Base-by-base conservation (phyloP, 2,113 vertebrate genomes). In the Sardina pilchardus region DNA sequence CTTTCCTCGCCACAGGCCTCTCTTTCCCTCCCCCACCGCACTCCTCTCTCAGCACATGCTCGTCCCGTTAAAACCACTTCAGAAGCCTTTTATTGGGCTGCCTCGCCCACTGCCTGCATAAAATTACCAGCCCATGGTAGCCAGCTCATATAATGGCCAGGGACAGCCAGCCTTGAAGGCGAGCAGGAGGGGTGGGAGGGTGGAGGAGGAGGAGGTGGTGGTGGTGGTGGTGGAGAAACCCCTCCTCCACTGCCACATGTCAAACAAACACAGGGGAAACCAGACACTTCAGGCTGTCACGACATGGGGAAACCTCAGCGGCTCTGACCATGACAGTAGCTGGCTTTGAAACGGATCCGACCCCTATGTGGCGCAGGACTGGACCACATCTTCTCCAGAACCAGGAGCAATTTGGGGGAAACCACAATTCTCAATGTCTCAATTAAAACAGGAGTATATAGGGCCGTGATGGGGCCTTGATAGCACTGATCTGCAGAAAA, bases 101-200 rank as follows among this genome's bases (percentile, higher is more conserved):
- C 14, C 83, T 87, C 85, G 43, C 42, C 81, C 86, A 84, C 59
- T 43, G 83, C 86, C 86, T 87, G 86, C 59, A 83, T 85, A 30
- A 50, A 80, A 86, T 85, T 50, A 83, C 36, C 63, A 48, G 83
- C 85, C 50, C 44, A 19, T 53, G 21, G 84, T 48, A 10, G 26
- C 81, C 50, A 50, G 53, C 34, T 45, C 78, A 47, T 81, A 85
- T 81, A 63, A 84, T 30, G 24, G 56, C 36, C 12, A 78, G 71
- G 71, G 71, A 78, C 71, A 78, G 71, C 34, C 71, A 78, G 71
- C 30, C 71, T 78, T 78, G 71, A 78, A 78, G 71, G 71, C 71
- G 14, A 78, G 71, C 34, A 39, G 30, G 34, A 36, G 71, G 26
- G 30, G 71, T n/a, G 71, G 71, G 0, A 12, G 12, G 67, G 30